Conservation (phyloP, 2,888 invertebrate species). For the Andrena flavipes region DNA sequence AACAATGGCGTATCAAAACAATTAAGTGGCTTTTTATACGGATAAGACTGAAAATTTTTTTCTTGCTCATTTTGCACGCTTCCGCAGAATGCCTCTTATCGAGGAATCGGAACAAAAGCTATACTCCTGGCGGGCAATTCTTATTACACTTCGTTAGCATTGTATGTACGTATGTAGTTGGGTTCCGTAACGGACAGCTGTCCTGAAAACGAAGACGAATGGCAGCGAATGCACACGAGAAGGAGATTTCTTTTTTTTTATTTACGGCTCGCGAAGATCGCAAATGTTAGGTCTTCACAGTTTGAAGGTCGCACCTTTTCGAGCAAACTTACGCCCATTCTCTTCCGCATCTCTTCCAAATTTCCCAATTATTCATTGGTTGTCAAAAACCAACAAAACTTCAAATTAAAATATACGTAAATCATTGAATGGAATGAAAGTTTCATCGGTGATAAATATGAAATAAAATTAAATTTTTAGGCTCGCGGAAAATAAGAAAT, state of each 20-base stretch:
- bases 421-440: too few relatives aligned
- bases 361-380: too few relatives aligned
- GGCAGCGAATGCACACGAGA: not conserved
- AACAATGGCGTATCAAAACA: slow-evolving; percentile 28
- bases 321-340: not conserved
- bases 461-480: too few relatives aligned
- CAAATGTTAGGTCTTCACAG: not conserved
- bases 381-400: too few relatives aligned
- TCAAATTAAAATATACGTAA: too few relatives aligned
- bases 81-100: not conserved
- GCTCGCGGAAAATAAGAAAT: too few relatives aligned
- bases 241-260: not conserved
- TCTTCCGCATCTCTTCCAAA: not conserved
- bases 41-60: slow-evolving; percentile 14
- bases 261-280: not conserved
- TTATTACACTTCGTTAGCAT: not conserved
- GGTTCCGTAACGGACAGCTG: not conserved
- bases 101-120: not conserved
- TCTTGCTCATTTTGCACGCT: slow-evolving; percentile 8
- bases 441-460: too few relatives aligned
- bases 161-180: not conserved
- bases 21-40: slow-evolving; percentile 29
- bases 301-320: not conserved
- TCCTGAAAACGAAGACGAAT: not conserved
- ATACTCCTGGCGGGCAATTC: not conserved